Conservation (phyloP, 2,888 invertebrate genomes). For the Amphipoea oculea region DNA sequence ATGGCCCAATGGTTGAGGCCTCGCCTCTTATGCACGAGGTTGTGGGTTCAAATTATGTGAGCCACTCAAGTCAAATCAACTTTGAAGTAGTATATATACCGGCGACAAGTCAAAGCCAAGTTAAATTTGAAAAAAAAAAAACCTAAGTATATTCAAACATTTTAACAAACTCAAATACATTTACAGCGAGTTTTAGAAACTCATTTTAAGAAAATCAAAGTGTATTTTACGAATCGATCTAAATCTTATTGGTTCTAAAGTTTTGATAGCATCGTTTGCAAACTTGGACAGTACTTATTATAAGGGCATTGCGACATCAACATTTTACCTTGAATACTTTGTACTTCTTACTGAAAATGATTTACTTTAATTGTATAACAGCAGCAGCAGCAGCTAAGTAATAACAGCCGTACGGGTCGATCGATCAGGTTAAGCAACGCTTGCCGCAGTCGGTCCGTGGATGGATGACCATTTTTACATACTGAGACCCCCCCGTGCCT, state of each 20-base stretch:
- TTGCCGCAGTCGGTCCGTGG: too few relatives aligned
- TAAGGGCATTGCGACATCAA: background rate
- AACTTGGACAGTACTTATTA: slow-evolving; percentile 21
- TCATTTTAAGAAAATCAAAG: slow-evolving; percentile 24
- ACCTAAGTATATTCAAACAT: slow-evolving; percentile 3
- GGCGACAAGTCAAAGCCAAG: background rate
- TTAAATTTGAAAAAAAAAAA: slow-evolving; percentile 2
- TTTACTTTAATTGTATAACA: background rate
- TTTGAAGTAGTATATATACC: background rate
- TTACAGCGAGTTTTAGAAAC: slow-evolving; percentile 13
- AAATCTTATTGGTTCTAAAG: slow-evolving; percentile 30
- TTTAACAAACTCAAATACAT: slow-evolving; percentile 39
- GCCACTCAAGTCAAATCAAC: background rate
- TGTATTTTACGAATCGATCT: slow-evolving; percentile 33
- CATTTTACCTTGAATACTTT: background rate
- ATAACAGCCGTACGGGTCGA: too few relatives aligned
- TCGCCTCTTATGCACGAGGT: too few relatives aligned
- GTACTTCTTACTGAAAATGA: background rate
- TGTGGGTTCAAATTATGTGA: too few relatives aligned
- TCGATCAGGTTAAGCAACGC: too few relatives aligned
- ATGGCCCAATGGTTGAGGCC: too few relatives aligned
- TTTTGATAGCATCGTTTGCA: slow-evolving; percentile 20
- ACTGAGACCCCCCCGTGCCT: too few relatives aligned
- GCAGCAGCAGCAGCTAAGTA: too few relatives aligned
- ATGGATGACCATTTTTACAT: too few relatives aligned